Base-by-base conservation (phyloP, 2,113 vertebrate genomes). In the Triplophysa rosa region DNA sequence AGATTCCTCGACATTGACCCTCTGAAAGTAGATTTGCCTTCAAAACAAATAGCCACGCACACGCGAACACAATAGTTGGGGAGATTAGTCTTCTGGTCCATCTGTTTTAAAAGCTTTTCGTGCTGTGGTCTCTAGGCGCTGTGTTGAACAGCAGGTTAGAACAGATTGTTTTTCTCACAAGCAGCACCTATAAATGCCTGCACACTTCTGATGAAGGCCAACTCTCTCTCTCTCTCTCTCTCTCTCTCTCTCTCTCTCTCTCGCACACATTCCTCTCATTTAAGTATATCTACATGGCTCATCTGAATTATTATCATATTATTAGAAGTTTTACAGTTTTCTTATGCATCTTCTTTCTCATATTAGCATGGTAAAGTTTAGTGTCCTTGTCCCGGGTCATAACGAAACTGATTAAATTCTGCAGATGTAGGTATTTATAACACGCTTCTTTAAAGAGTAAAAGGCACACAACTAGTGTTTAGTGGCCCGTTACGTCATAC, bases 111-210 rank as follows among this genome's bases (percentile, higher is more conserved):
- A 29, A 56, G 42, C 19, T 67, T 74, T 69, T 77, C 23, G 12
- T 26, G 68, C 29, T 21, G n/a, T 16, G 19, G 54, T 21, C 58
- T 70, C 49, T 40, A 33, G 49, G 45, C 13, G 13, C 23, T 67
- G 66, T 71, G 77, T 77, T 74, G 59, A 69, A 70, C 66, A 67
- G 81, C 42, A 17, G 54, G 26, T 76, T 74, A 52, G 33, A 78
- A 82, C 72, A 63, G 80, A 82, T 82, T 77, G 78, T 78, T 82
- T 84, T 80, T 78, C 29, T 68, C 11, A 67, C 59, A 67, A 68
- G 64, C 73, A 73, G 49, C 16, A 47, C 70, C 23, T 70, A 23
- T 77, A 68, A 68, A 77, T 79, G 52, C 64, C 12, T 13, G 29
- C 49, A 37, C 67, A 66, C 33, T 29, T 58, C 54, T 8, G 14